Conservation (phyloP, 2,797 vertebrate species). For the Acomys russatus region DNA sequence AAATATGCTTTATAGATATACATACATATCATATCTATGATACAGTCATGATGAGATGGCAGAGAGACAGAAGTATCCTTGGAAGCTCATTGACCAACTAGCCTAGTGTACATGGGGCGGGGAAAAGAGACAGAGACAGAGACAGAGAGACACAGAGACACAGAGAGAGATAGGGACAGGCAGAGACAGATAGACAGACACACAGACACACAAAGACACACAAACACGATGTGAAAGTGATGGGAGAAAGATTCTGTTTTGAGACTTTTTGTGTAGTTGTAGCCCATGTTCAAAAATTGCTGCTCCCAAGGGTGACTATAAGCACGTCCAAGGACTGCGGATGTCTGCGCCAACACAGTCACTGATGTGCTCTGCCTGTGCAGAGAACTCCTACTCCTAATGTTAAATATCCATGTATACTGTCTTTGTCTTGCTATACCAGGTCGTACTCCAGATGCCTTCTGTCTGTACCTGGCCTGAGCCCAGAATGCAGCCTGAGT, state of each 20-base stretch:
- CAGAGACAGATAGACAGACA: not conserved
- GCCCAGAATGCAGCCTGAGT: fast-evolving
- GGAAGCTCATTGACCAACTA: not conserved
- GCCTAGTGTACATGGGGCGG: not conserved
- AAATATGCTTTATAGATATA: not conserved
- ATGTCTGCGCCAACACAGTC: not conserved
- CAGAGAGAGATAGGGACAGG: too few species aligned
- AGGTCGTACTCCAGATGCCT: not conserved
- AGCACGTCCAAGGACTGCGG: not conserved
- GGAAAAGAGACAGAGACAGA: not conserved
- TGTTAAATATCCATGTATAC: not conserved
- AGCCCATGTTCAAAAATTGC: not conserved
- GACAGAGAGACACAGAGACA: not conserved
- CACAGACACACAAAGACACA: not conserved
- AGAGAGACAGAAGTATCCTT: not conserved
- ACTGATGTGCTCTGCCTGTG: fast-evolving
- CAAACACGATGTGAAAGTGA: not conserved
- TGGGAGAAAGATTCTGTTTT: not conserved
- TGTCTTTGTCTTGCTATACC: fast-evolving
- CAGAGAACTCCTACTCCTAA: not conserved
- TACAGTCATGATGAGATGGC: not conserved
- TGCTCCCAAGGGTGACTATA: not conserved
- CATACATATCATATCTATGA: not conserved
- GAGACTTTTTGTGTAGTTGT: not conserved
- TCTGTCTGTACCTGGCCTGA: not conserved